phyloP scores from a whole-genome alignment of 35 echinoderm and acorn worm genomes.

The Heliocidaris tuberculata region DNA sequence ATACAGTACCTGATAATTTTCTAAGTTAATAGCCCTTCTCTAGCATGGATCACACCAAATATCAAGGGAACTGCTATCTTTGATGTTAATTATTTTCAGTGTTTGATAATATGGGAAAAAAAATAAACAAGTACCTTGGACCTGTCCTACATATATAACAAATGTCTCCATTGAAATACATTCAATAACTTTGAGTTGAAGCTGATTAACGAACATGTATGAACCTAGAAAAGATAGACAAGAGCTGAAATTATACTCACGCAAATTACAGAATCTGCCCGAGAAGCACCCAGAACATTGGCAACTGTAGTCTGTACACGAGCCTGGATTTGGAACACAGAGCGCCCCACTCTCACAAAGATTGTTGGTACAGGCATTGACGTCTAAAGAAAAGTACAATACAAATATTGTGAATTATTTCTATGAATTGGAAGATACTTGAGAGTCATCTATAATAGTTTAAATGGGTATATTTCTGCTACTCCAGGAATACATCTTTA shows the following conservation, averaged over 20 bases:
- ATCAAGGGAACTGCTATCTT: no score
- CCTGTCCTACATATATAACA: no score
- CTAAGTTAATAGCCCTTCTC: no score
- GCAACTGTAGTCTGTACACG: conserved; percentile 68
- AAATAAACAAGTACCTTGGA: no score
- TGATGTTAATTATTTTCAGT: no score
- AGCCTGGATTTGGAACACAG: conserved; percentile 45
- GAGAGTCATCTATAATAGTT: neutral
- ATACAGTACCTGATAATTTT: neutral
- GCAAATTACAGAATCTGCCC: conserved; percentile 53
- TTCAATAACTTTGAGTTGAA: no score
- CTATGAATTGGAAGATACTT: neutral
- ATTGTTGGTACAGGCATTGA: conserved; percentile 56
- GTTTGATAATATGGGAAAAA: no score
- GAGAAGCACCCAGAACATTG: conserved; percentile 66
- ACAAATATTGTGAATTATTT: neutral
- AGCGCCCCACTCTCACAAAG: conserved; percentile 68
- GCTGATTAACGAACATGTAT: no score
- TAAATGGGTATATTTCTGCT: neutral
- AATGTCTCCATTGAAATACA: no score
- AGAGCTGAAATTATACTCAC: neutral
- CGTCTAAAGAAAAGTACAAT: conserved; percentile 35
- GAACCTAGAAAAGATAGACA: neutral
- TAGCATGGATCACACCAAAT: no score
- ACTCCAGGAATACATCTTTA: neutral